Conservation (phyloP, 1,140 invertebrate species). For the Bactericera cockerelli region DNA sequence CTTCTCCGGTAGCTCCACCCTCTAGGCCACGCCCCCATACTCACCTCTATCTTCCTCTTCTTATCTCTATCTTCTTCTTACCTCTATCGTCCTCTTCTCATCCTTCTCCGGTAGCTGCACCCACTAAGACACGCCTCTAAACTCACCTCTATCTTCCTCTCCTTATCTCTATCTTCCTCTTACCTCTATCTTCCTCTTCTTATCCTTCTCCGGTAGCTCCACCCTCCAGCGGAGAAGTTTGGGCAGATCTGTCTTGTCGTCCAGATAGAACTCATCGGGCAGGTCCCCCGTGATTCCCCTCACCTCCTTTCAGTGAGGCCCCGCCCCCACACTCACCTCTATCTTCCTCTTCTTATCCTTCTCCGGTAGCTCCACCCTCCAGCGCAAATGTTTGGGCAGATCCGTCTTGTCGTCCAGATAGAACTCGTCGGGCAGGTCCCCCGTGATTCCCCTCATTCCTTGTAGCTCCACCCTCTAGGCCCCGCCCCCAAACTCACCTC, state of each 20-base stretch:
- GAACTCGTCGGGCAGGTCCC: background rate
- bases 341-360: background rate
- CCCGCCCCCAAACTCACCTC: too few relatives aligned
- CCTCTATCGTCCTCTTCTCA: background rate
- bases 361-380: background rate
- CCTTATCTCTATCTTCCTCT: background rate
- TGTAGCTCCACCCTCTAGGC: background rate
- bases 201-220: background rate
- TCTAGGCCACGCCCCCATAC: too few relatives aligned
- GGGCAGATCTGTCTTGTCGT: background rate
- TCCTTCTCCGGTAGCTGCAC: background rate
- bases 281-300: background rate
- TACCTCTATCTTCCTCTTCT: background rate
- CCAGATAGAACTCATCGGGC: background rate
- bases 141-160: too few relatives aligned
- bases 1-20: background rate
- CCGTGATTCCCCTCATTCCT: background rate
- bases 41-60: background rate
- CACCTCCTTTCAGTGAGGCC: background rate
- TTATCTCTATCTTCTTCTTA: background rate
- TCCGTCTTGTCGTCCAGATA: background rate
- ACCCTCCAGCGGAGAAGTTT: background rate
- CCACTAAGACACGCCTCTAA: too few relatives aligned
- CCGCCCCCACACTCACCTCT: too few relatives aligned
- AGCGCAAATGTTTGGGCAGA: background rate